Evolutionary conservation across 2,113 vertebrate genomes (phyloP), one percentile per base, ranked within the genome.

Genomic region (Corythoichthys intestinalis): DNA sequence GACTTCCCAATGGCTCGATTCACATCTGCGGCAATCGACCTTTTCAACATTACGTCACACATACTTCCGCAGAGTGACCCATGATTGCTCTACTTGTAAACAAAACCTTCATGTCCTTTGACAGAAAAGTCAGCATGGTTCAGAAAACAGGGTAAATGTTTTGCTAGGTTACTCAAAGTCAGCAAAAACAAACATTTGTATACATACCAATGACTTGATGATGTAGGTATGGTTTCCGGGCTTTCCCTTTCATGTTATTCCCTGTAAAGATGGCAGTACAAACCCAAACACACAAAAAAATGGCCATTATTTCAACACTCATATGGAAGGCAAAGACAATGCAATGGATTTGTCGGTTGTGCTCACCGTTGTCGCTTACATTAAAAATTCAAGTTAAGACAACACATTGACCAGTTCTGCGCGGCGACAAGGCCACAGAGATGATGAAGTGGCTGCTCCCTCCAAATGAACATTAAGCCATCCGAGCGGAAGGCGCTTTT

Each of bases 381-480:
- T 37, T 37, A 58, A 58, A 58, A 58, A 58, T 15, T 58, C 92
- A 90, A 87, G 84, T 88, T 90, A 89, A 93, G 93, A 94, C 85
- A 93, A 94, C 89, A 92, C 92, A 87, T 90, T 92, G 91, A 93
- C 87, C 91, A 81, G 86, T 91, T 84, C 90, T 89, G 54, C 28
- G 54, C 13, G 34, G 34, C 75, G 92, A 95, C 93, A 92, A 90
- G 92, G 84, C 92, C 93, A 91, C 89, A 91, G 93, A 89, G 89
- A 94, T 94, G 94, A 96, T 94, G 93, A 95, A 96, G 92, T 91
- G 91, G 85, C 90, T 90, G 93, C 93, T 93, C 91, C 81, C 89
- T 93, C 95, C 93, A 95, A 95, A 97, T 96, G 93, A 95, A 95
- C 93, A 81, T 92, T 92, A 93, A 95, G 90, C 89, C 91, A 93